A percentile compares a stretch with the other conserved stretches of the same genome.
These are phyloP conservation scores for Stomatorhinus walkeri DNA, from an alignment of 2,797 vertebrate genomes.

Conservation along the genomic window DNA sequence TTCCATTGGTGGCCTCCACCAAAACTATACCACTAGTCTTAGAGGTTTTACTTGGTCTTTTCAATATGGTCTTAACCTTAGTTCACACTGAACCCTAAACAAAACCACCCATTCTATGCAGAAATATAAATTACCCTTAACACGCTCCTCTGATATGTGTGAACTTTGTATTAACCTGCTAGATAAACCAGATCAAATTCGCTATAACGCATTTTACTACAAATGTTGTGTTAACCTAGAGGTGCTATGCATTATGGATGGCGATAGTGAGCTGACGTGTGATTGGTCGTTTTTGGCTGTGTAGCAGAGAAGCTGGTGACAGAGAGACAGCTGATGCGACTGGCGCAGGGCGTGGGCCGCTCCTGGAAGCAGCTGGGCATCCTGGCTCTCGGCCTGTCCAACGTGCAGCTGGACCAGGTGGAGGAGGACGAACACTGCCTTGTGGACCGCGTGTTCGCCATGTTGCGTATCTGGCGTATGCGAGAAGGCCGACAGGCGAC, in stretches of 20 bases:
- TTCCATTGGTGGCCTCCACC: background rate
- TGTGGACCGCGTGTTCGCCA: slow-evolving; percentile 54
- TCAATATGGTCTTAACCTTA: background rate
- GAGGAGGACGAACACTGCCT: slow-evolving; percentile 49
- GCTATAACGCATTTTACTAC: background rate
- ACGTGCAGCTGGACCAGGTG: slow-evolving; percentile 57
- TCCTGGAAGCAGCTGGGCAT: slow-evolving; percentile 59
- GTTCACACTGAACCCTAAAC: too few species aligned
- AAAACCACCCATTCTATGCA: too few species aligned
- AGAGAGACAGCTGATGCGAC: slow-evolving; percentile 60
- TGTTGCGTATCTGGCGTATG: slow-evolving; percentile 52
- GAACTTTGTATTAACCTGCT: background rate
- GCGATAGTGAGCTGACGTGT: background rate
- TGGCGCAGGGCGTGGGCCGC: slow-evolving; percentile 48
- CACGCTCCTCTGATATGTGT: background rate
- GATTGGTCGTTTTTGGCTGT: background rate
- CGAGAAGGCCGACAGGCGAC: slow-evolving; percentile 48
- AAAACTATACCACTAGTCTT: background rate
- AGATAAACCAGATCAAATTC: background rate
- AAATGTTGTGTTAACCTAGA: background rate
- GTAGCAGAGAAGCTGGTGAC: slow-evolving; percentile 41
- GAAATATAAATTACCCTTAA: background rate
- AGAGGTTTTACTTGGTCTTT: background rate
- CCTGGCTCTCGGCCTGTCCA: slow-evolving; percentile 45
- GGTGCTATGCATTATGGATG: background rate